A percentile compares a stretch with the other conserved stretches of the same genome.
phyloP scores from a whole-genome alignment of 2,113 vertebrate genomes.

The Syngnathus scovelli region DNA sequence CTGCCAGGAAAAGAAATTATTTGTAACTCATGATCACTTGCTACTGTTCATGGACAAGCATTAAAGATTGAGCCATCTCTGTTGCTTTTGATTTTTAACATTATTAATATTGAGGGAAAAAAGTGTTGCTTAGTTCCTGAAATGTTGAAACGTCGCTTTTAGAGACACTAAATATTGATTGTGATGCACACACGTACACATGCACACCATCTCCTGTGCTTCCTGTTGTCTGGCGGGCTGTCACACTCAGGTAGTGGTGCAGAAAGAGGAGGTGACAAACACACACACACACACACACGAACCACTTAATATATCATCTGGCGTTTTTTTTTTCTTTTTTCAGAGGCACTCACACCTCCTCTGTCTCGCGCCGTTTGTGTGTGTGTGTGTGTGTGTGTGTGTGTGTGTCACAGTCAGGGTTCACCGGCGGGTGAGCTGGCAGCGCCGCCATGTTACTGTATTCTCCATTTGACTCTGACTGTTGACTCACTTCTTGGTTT shows the following conservation, averaged over 20 bases:
- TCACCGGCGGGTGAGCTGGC: slow-evolving; percentile 51
- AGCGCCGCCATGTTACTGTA: slow-evolving; percentile 19
- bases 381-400: background rate
- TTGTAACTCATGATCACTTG: too few relatives aligned
- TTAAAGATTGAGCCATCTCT: too few relatives aligned
- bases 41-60: too few relatives aligned
- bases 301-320: slow-evolving; percentile 51
- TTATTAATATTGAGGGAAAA: too few relatives aligned
- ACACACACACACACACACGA: slow-evolving; percentile 22
- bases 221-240: slow-evolving; percentile 56
- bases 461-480: slow-evolving; percentile 20
- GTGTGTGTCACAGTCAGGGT: slow-evolving; percentile 34
- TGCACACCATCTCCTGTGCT: slow-evolving; percentile 46
- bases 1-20: too few relatives aligned
- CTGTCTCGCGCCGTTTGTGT: slow-evolving; percentile 33
- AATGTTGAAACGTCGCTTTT: background rate
- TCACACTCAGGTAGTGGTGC: slow-evolving; percentile 43
- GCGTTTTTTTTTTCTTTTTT: slow-evolving; percentile 27
- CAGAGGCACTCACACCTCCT: slow-evolving; percentile 19
- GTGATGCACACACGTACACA: slow-evolving; percentile 17
- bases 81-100: too few relatives aligned
- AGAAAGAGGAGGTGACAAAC: slow-evolving; percentile 38
- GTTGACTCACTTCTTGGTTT: slow-evolving; percentile 18
- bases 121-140: background rate
- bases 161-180: background rate